Conservation (phyloP, 2,113 vertebrate genomes). For the Chloroceryle aenea region DNA sequence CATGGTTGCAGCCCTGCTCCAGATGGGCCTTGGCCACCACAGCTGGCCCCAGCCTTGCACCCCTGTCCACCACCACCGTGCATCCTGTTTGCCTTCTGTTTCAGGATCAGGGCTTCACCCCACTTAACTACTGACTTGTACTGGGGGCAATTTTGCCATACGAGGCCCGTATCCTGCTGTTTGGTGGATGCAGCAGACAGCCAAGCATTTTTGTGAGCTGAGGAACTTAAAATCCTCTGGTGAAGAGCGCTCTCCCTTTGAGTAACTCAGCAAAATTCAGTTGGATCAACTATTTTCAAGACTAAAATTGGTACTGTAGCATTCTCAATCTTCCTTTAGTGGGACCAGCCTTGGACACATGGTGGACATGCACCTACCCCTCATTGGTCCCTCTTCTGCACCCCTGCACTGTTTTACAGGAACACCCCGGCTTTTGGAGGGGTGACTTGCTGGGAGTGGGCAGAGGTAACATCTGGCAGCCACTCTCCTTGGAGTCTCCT, state of each 20-base stretch:
- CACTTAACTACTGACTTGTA: neutral
- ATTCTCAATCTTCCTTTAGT: neutral
- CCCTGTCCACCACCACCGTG: accelerated
- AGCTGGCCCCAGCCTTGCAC: neutral
- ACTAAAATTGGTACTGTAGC: neutral
- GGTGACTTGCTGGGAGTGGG: accelerated
- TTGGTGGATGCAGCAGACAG: neutral
- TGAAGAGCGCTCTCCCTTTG: neutral
- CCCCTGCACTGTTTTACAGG: neutral
- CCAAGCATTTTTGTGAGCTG: neutral
- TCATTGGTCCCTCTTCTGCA: neutral
- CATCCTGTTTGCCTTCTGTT: neutral
- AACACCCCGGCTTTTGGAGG: neutral
- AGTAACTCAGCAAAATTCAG: neutral
- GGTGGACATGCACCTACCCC: accelerated
- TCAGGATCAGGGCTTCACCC: neutral
- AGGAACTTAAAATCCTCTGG: neutral
- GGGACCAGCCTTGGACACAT: neutral
- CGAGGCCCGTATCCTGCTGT: neutral
- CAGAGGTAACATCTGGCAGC: neutral
- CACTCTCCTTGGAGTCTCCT: neutral
- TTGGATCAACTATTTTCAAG: neutral
- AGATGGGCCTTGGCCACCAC: accelerated
- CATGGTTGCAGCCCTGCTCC: neutral
- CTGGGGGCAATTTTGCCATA: neutral